These are phyloP conservation scores for Chironomus tentans DNA, from an alignment of 2,888 invertebrate genomes.

Conservation along the genomic window DNA sequence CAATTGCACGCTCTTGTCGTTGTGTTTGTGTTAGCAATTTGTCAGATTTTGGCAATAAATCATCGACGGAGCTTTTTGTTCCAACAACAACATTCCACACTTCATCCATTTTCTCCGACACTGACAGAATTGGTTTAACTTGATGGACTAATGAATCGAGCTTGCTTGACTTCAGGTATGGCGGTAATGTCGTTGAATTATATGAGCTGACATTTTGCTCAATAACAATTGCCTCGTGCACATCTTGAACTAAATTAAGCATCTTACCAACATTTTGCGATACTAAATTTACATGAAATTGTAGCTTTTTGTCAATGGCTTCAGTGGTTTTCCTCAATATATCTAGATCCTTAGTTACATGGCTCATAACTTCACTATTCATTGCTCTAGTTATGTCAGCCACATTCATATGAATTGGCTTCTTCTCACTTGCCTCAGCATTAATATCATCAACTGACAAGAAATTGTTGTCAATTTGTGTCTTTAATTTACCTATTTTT, in stretches of 20 bases:
- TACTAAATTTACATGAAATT: conserved; percentile 74
- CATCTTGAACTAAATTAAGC: conserved; percentile 67
- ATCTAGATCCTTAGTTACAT: conserved; percentile 71
- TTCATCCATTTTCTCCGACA: conserved; percentile 84
- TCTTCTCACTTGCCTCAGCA: conserved; percentile 79
- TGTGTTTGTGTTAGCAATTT: conserved; percentile 77
- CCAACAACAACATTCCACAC: conserved; percentile 86
- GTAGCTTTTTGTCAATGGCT: conserved; percentile 69
- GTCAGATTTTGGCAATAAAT: conserved; percentile 77
- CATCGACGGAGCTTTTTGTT: conserved; percentile 78
- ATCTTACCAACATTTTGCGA: conserved; percentile 74
- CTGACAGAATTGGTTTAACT: conserved; percentile 74
- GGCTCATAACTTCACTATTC: conserved; percentile 69
- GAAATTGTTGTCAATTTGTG: conserved; percentile 74
- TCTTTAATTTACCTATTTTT: conserved; percentile 67
- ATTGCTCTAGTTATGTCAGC: conserved; percentile 43
- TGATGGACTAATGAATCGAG: conserved; percentile 71
- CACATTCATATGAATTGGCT: conserved; percentile 73
- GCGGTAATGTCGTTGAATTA: conserved; percentile 49
- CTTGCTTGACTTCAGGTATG: conserved; percentile 57
- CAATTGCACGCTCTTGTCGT: conserved; percentile 76
- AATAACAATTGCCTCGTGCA: conserved; percentile 75
- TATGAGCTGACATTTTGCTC: conserved; percentile 50
- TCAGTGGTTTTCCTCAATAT: conserved; percentile 68
- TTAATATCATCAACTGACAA: conserved; percentile 74